These are phyloP conservation scores for Penaeus japonicus DNA, from an alignment of 1,140 invertebrate genomes.

Conservation along the genomic window DNA sequence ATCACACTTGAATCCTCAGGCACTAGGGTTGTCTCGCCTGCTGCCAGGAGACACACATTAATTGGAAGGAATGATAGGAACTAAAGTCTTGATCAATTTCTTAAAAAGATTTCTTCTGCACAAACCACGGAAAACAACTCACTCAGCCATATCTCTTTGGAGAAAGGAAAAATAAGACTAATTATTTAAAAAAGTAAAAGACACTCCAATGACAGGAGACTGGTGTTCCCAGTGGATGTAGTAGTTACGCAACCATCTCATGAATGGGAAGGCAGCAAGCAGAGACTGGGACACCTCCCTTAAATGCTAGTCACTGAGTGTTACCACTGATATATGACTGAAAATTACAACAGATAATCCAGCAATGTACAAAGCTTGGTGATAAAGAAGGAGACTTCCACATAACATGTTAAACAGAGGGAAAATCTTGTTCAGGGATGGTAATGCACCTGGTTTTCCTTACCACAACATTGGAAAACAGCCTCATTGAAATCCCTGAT, in stretches of 20 bases:
- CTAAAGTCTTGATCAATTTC: not conserved
- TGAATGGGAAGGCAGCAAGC: slow-evolving; percentile 19
- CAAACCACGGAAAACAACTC: slow-evolving; percentile 2
- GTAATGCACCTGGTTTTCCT: too few relatives aligned
- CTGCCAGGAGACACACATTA: not conserved
- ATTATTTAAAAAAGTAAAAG: not conserved
- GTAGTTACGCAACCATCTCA: not conserved
- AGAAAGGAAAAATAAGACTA: not conserved
- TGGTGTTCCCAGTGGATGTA: not conserved
- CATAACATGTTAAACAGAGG: too few relatives aligned
- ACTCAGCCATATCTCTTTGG: slow-evolving; percentile 20
- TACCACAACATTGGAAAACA: slow-evolving; percentile 22
- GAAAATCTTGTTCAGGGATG: too few relatives aligned
- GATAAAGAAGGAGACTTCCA: too few relatives aligned
- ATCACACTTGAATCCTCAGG: slow-evolving; percentile 41
- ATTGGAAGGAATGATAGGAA: slow-evolving; percentile 18
- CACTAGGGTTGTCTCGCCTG: slow-evolving; percentile 34
- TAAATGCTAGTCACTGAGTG: slow-evolving; percentile 49
- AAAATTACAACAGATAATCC: slow-evolving; percentile 6
- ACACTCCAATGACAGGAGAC: not conserved
- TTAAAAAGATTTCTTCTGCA: slow-evolving; percentile 15
- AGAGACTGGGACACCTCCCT: slow-evolving; percentile 30
- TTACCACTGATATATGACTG: not conserved
- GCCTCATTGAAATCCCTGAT: too few relatives aligned
- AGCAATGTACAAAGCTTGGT: slow-evolving; percentile 46